A percentile compares a stretch with the other conserved stretches of the same genome.
These are phyloP conservation scores for Ranitomeya variabilis DNA, from an alignment of 2,113 vertebrate genomes.

Conservation along the genomic window DNA sequence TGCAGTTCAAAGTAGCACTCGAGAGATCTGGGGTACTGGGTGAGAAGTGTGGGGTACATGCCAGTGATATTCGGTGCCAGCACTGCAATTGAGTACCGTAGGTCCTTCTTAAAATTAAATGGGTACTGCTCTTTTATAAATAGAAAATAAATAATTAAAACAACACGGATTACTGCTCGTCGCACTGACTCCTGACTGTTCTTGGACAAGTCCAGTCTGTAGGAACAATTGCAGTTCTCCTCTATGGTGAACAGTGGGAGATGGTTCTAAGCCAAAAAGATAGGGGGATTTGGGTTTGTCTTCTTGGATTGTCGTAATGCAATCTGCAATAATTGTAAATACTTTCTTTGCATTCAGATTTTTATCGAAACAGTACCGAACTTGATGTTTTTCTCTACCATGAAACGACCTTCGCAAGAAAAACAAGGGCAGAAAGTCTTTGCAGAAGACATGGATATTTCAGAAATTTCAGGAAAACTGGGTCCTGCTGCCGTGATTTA, in stretches of 20 bases:
- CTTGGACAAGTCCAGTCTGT: neutral
- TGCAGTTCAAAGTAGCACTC: no score
- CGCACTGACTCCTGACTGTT: no score
- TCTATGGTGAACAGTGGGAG: no score
- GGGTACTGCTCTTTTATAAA: neutral
- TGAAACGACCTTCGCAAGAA: constrained; percentile 93
- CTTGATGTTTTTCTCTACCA: constrained; percentile 98
- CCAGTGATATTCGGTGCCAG: no score
- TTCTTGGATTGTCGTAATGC: neutral
- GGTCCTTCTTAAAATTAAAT: neutral
- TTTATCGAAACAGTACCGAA: constrained; percentile 98
- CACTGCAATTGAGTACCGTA: no score
- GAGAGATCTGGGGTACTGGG: no score
- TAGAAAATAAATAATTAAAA: no score
- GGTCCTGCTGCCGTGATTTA: constrained; percentile 81
- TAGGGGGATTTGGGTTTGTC: no score
- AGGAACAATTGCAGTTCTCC: neutral
- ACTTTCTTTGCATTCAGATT: constrained; percentile 72
- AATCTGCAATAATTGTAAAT: neutral
- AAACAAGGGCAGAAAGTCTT: constrained; percentile 82
- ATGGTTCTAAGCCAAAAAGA: no score
- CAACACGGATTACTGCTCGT: no score
- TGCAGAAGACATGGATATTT: constrained; percentile 92
- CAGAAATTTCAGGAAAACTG: constrained; percentile 93
- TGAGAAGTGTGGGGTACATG: no score